Conservation (phyloP, 1,140 invertebrate genomes). For the Drosophila busckii region DNA sequence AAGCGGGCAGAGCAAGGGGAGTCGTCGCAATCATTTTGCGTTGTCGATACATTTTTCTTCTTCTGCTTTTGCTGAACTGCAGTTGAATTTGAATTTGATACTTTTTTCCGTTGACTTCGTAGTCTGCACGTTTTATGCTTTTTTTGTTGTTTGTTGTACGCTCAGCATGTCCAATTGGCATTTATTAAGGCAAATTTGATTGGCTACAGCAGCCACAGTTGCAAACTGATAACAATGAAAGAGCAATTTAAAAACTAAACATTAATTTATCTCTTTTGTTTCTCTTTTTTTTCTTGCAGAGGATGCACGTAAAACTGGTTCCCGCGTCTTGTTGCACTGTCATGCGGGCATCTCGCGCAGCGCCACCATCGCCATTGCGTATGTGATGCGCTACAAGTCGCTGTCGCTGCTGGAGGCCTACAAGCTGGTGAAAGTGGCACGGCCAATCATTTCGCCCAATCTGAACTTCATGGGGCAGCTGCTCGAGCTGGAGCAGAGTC, state of each 20-base stretch:
- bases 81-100: constrained; percentile 22
- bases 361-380: constrained; percentile 96
- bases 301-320: constrained; percentile 87
- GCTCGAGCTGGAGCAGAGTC: constrained; percentile 89
- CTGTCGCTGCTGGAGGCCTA: constrained; percentile 94
- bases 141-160: constrained; percentile 6
- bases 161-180: constrained; percentile 31
- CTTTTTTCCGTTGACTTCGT: no score
- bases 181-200: constrained; percentile 26
- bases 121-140: background rate
- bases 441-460: constrained; percentile 96
- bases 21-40: constrained; percentile 35
- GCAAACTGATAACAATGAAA: constrained; percentile 22
- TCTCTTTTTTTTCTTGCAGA: constrained; percentile 84
- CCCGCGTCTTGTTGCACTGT: constrained; percentile 94
- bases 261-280: background rate
- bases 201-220: constrained; percentile 8
- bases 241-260: background rate
- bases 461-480: constrained; percentile 98
- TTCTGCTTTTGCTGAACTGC: no score
- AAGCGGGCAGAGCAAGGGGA: background rate
- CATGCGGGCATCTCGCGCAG: constrained; percentile 96
- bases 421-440: constrained; percentile 90
- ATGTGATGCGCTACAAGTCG: constrained; percentile 93
- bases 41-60: constrained; percentile 33